A percentile compares a stretch with the other conserved stretches of the same genome.
Conservation (phyloP, 2,113 vertebrate genomes). For the Charadrius vociferus region DNA sequence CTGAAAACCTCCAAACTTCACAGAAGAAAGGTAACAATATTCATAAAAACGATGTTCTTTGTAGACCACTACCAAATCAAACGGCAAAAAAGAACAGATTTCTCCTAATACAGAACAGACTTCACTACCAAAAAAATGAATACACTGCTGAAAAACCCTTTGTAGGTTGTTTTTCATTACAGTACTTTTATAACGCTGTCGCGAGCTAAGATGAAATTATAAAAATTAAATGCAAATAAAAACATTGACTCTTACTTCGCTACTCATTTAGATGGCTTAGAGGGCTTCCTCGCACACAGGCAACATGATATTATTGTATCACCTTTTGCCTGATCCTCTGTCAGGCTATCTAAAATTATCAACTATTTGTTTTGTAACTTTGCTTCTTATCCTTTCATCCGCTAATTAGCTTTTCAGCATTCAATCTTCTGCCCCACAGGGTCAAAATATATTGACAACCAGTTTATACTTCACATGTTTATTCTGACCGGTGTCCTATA, state of each 20-base stretch:
- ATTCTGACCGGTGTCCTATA: not conserved
- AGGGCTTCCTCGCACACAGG: not conserved
- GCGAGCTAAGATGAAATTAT: not conserved
- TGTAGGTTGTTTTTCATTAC: not conserved
- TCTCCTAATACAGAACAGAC: not conserved
- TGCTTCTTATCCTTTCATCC: constrained; percentile 32
- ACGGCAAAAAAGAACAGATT: not conserved
- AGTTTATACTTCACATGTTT: not conserved
- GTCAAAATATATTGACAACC: not conserved
- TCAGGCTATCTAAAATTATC: constrained; percentile 50
- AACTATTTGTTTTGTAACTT: constrained; percentile 40
- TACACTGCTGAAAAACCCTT: not conserved
- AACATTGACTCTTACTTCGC: not conserved
- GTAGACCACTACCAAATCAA: not conserved
- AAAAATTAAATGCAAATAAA: not conserved
- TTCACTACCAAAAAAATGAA: not conserved
- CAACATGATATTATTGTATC: not conserved
- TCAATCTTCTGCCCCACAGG: not conserved
- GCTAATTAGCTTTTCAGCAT: constrained; percentile 37
- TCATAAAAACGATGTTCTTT: not conserved
- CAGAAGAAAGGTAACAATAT: not conserved
- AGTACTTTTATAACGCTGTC: not conserved
- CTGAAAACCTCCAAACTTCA: not conserved
- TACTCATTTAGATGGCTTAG: not conserved
- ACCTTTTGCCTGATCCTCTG: constrained; percentile 32